Evolutionary conservation across 2,113 vertebrate species (phyloP).

Genomic region (Vanacampus margaritifer): DNA sequence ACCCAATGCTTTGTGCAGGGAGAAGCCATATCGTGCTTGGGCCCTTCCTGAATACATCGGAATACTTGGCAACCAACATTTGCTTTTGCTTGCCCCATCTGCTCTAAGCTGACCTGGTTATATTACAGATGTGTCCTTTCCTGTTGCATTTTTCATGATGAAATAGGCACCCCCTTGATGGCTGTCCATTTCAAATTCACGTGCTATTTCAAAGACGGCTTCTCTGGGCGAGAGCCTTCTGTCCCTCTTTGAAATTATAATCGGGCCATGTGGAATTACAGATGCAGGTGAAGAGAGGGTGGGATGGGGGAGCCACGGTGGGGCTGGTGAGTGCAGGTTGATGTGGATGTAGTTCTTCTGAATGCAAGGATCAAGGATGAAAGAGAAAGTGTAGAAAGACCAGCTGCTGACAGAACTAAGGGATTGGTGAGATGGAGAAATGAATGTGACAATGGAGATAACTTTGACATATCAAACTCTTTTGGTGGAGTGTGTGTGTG

Average conservation of each 20-base stretch:
- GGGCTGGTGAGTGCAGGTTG: slow-evolving; percentile 3
- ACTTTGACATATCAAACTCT: not conserved
- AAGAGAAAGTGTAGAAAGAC: not conserved
- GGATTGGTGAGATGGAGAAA: not conserved
- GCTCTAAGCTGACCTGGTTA: slow-evolving; percentile 12
- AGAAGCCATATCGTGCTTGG: no score
- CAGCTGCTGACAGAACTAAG: not conserved
- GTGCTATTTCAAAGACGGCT: slow-evolving; percentile 46
- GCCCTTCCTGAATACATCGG: not conserved
- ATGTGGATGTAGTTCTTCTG: not conserved
- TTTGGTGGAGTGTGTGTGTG: no score
- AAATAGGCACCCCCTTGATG: slow-evolving; percentile 31
- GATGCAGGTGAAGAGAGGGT: slow-evolving; percentile 37
- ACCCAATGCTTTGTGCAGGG: no score
- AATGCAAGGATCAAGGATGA: slow-evolving; percentile 5
- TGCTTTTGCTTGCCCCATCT: slow-evolving; percentile 20
- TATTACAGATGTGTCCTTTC: slow-evolving; percentile 34
- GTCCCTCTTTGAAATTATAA: slow-evolving; percentile 73
- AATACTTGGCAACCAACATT: slow-evolving; percentile 4
- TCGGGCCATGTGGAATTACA: slow-evolving; percentile 56
- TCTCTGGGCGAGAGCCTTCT: slow-evolving; percentile 30
- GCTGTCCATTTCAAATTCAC: slow-evolving; percentile 56
- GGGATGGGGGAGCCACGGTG: not conserved
- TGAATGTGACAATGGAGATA: not conserved
- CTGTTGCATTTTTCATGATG: slow-evolving; percentile 43